Evolutionary conservation across 2,113 vertebrate genomes (phyloP).

Genomic region (Pelusios castaneus): DNA sequence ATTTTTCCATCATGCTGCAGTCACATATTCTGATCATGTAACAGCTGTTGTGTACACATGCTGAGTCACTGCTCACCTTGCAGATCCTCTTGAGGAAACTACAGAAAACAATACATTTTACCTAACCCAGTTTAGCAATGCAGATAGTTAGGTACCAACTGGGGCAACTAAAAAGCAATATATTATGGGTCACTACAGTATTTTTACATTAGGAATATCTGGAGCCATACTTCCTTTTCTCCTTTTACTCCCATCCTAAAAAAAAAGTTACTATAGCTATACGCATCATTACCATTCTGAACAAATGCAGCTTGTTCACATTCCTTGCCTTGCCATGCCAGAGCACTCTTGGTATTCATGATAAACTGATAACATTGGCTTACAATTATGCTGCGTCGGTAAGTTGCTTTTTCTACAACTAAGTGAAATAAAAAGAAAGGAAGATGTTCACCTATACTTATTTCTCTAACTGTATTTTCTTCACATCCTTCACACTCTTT

Average conservation of each 20-base stretch:
- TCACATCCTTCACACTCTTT: neutral
- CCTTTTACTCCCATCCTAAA: neutral
- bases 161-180: neutral
- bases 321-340: neutral
- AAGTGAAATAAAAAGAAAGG: accelerated
- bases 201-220: neutral
- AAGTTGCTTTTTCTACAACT: accelerated
- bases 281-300: neutral
- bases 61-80: neutral
- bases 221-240: neutral
- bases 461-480: neutral
- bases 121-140: neutral
- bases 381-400: accelerated
- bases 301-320: accelerated
- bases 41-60: neutral
- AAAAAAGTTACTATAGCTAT: neutral
- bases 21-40: neutral
- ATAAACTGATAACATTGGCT: neutral
- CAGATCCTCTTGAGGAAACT: neutral
- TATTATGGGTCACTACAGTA: neutral
- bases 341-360: neutral
- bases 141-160: neutral
- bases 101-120: neutral
- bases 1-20: neutral
- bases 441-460: neutral